A percentile compares a stretch with the other conserved stretches of the same genome.
Conservation (phyloP, 2,888 invertebrate species). For the Zeuzera pyrina region DNA sequence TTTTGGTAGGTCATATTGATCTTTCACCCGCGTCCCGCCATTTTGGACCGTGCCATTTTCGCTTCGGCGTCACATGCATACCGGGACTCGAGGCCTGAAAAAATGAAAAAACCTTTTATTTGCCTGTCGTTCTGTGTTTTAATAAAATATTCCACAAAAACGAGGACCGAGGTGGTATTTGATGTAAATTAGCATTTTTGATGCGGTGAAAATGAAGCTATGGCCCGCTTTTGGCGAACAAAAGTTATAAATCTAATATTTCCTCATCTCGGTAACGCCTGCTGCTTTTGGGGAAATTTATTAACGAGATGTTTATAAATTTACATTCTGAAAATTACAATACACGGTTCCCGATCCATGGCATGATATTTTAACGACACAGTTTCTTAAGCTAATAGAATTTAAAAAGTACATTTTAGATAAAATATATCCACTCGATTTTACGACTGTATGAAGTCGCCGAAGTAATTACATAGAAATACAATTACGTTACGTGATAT, state of each 20-base stretch:
- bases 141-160: slow-evolving; percentile 59
- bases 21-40: slow-evolving; percentile 73
- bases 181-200: slow-evolving; percentile 57
- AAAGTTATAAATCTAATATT: slow-evolving; percentile 23
- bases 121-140: slow-evolving; percentile 60
- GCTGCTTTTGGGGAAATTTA: too few species aligned
- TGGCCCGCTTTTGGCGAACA: slow-evolving; percentile 20
- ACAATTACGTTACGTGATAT: too few species aligned
- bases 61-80: slow-evolving; percentile 63
- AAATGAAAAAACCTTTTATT: slow-evolving; percentile 55
- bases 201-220: slow-evolving; percentile 43
- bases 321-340: too few species aligned
- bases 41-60: slow-evolving; percentile 66
- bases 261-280: not conserved
- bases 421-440: too few species aligned
- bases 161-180: slow-evolving; percentile 39
- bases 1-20: slow-evolving; percentile 72
- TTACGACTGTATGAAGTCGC: too few species aligned
- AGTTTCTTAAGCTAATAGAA: too few species aligned
- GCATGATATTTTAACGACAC: too few species aligned
- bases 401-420: too few species aligned
- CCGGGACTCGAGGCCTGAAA: slow-evolving; percentile 35
- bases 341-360: too few species aligned
- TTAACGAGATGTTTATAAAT: too few species aligned
- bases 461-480: not conserved